Base-by-base conservation (phyloP, 2,113 vertebrate genomes). In the Rostratula benghalensis region DNA sequence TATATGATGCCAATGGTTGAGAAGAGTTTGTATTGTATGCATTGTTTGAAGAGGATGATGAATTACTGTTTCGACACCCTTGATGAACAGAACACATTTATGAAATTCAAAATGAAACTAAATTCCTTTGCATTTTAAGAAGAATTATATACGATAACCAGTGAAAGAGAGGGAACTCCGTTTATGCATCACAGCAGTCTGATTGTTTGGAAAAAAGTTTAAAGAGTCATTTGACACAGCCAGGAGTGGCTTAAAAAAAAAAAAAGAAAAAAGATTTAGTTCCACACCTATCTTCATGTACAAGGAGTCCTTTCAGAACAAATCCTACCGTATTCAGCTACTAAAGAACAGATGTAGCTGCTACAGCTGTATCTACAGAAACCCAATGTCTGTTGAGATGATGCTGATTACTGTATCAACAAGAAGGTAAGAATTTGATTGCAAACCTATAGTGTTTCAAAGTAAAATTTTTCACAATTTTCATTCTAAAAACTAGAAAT, bases 1-100 rank as follows among this genome's bases (percentile, higher is more conserved):
- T 99, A 97, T 99, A 99, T 87, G 99, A 99, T 90, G 99, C 97
- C 96, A 99, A 98, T 63, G 99, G 98, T 94, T 99, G 99, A 84
- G 99, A 98, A 84, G 99, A 98, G 97, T 99, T 99, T 90, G 99
- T 99, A 71, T 96, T 99, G 98, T 99, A 99, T 87, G 98, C 97
- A 77, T 95, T 99, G 98, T 99, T 99, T 89, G 98, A 98, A 95
- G 99, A 97, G 11, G 99, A 97, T 83, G 98, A 97, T 35, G 98
- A 98, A 98, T 98, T 99, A 98, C 98, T 99, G 97, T 98, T 98
- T 97, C 99, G 98, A 98, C 99, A 99, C 74, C 99, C 99, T 99
- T 97, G 90, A 94, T 93, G 95, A 96, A 97, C 41, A 96, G 93
- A 98, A 97, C 82, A 97, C 94, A 97, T 98, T 97, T 79, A 97